These are phyloP conservation scores for Watsonalla binaria DNA, from an alignment of 2,888 invertebrate genomes.

Conservation along the genomic window DNA sequence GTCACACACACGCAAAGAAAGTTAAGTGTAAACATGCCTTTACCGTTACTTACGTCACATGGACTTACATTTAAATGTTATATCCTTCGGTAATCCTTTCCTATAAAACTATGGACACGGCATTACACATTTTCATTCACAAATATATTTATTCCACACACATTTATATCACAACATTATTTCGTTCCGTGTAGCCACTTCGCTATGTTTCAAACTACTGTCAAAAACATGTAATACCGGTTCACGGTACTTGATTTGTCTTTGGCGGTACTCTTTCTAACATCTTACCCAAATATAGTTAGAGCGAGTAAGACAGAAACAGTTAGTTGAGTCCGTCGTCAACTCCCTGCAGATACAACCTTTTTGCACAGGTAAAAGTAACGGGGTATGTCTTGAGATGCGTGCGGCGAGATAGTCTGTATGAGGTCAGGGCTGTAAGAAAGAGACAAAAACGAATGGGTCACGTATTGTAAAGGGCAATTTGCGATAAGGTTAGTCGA, in stretches of 20 bases:
- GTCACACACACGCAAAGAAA: conserved; percentile 50
- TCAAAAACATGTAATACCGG: conserved; percentile 77
- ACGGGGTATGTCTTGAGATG: conserved; percentile 76
- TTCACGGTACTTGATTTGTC: conserved; percentile 50
- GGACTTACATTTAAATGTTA: neutral
- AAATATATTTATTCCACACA: conserved; percentile 26
- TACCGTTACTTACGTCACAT: conserved; percentile 21
- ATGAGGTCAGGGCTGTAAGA: conserved; percentile 44
- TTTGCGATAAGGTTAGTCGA: conserved; percentile 29
- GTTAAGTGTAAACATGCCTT: conserved; percentile 45
- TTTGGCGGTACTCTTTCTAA: conserved; percentile 29
- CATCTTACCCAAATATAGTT: conserved; percentile 5
- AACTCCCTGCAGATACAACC: conserved; percentile 64
- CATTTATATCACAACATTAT: conserved; percentile 47
- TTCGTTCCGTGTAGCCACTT: conserved; percentile 40
- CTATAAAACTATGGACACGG: conserved; percentile 17
- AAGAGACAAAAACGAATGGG: conserved; percentile 45
- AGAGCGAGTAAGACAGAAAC: conserved; percentile 31
- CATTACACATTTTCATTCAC: conserved; percentile 29
- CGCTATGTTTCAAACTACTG: conserved; percentile 64
- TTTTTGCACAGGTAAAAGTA: conserved; percentile 78
- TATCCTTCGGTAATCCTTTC: neutral
- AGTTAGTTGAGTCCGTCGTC: conserved; percentile 12
- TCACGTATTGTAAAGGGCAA: conserved; percentile 49
- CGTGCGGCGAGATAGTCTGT: conserved; percentile 58